Base-by-base conservation (phyloP, 2,113 vertebrate species). In the Hyperopisus bebe region DNA sequence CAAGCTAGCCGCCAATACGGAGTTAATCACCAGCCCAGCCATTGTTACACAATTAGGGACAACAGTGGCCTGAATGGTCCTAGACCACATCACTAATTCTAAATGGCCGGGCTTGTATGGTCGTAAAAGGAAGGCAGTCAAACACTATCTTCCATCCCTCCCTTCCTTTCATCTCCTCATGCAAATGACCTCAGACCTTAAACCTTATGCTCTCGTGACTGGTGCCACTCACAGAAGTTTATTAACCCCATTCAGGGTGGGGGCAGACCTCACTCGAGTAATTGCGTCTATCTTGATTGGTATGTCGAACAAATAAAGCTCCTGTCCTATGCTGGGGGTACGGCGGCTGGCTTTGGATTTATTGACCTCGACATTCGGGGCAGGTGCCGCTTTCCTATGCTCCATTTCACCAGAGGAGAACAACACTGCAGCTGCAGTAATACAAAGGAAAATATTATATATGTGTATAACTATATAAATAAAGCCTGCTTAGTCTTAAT, bases 281-380 rank as follows among this genome's bases (percentile, higher is more conserved):
- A 90, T 90, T 92, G 90, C 85, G 90, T 90, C 91, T 91, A 91
- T 88, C 89, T 86, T 83, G 88, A 91, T 88, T 90, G 90, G 66
- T 89, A 90, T 80, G 62, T 91, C 92, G 90, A 91, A 92, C 88
- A 90, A 91, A 91, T 87, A 66, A 89, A 91, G 87, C 87, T 89
- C 86, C 77, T 90, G 86, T 90, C 89, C 58, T 89, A 91, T 90
- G 89, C 90, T 86, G 89, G 70, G 90, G 87, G 55, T 21, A n/a
- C 7, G 24, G 21, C 6, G 55, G 21, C 55, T 91, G 88, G 80
- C 84, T 91, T 83, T 92, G 87, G 91, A 90, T 89, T 77, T 88
- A 83, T 87, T 44, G 80, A 89, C 74, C 89, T 13, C 74, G 15
- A 51, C 70, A 7, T 21, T 42, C 50, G 88, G 82, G 88, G 89